These are phyloP conservation scores for Leucoraja ocellata DNA, from an alignment of 2,797 vertebrate genomes.

Conservation along the genomic window DNA sequence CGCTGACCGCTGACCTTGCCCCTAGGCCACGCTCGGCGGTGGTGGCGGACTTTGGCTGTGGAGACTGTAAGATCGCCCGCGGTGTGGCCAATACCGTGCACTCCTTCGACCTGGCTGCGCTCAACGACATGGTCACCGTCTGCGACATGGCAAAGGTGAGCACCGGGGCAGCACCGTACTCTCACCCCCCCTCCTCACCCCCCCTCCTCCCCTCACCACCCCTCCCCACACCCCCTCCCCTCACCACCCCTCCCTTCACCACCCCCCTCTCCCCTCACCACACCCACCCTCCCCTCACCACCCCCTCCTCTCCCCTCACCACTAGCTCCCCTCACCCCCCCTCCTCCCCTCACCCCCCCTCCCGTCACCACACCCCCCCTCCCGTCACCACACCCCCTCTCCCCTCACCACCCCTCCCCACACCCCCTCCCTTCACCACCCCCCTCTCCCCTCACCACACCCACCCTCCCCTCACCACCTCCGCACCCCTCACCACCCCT, in stretches of 20 bases:
- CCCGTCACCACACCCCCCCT: neutral
- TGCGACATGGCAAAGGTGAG: conserved; percentile 88
- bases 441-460: too few relatives aligned
- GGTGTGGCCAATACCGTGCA: conserved; percentile 79
- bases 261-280: neutral
- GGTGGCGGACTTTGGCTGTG: conserved; percentile 90
- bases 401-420: too few relatives aligned
- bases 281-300: too few relatives aligned
- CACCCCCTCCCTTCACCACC: too few relatives aligned
- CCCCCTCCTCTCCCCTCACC: too few relatives aligned
- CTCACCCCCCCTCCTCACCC: too few relatives aligned
- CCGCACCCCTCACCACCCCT: too few relatives aligned
- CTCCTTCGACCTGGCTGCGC: conserved; percentile 77
- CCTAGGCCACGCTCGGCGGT: conserved; percentile 71
- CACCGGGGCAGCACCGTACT: neutral
- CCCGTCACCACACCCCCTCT: too few relatives aligned
- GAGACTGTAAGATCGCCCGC: conserved; percentile 75
- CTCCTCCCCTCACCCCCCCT: too few relatives aligned
- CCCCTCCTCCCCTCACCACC: neutral
- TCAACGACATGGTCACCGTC: conserved; percentile 72
- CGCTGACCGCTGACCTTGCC: neutral
- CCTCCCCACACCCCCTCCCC: neutral
- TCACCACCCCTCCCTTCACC: too few relatives aligned
- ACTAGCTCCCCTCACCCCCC: too few relatives aligned
- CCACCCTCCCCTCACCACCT: too few relatives aligned